Percentiles rank a stretch among this genome's conserved stretches.
These are phyloP conservation scores for Drosophila erecta DNA, from an alignment of 1,140 invertebrate genomes.

Conservation along the genomic window DNA sequence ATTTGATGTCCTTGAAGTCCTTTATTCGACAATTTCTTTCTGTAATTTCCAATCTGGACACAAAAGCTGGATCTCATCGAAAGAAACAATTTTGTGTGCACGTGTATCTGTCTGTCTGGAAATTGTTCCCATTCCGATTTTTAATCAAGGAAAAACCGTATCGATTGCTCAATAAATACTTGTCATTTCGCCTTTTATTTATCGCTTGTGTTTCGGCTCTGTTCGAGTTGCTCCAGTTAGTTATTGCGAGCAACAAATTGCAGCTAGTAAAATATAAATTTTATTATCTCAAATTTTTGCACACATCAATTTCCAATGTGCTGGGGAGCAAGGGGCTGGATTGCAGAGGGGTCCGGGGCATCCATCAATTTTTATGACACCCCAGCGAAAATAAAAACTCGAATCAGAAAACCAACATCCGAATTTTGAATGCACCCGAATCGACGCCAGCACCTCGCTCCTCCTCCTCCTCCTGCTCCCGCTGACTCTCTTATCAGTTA, in stretches of 20 bases:
- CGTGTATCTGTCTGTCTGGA: constrained; percentile 3
- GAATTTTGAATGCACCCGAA: constrained; percentile 54
- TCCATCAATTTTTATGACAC: constrained; percentile 79
- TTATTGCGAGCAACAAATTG: constrained; percentile 42
- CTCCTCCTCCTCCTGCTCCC: not conserved
- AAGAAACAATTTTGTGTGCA: constrained; percentile 9
- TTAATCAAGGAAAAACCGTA: constrained; percentile 53
- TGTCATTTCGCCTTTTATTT: constrained; percentile 52
- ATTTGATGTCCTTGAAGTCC: constrained; percentile 51
- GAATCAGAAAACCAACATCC: constrained; percentile 58
- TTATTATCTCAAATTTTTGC: constrained; percentile 74
- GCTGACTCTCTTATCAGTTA: constrained; percentile 27
- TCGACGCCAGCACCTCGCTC: constrained; percentile 5
- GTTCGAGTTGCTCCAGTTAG: constrained; percentile 25
- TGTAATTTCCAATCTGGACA: constrained; percentile 29
- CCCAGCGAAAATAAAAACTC: constrained; percentile 61
- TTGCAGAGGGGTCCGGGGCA: constrained; percentile 22
- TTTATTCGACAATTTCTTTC: constrained; percentile 26
- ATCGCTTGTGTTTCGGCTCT: constrained; percentile 20
- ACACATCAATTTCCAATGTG: constrained; percentile 66
- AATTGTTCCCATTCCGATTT: constrained; percentile 36
- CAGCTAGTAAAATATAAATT: constrained; percentile 58
- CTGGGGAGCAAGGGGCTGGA: not conserved
- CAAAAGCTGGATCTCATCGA: constrained; percentile 15
- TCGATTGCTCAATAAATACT: constrained; percentile 78